phyloP scores from a whole-genome alignment of 2,888 invertebrate species.

The Tiphia femorata region DNA sequence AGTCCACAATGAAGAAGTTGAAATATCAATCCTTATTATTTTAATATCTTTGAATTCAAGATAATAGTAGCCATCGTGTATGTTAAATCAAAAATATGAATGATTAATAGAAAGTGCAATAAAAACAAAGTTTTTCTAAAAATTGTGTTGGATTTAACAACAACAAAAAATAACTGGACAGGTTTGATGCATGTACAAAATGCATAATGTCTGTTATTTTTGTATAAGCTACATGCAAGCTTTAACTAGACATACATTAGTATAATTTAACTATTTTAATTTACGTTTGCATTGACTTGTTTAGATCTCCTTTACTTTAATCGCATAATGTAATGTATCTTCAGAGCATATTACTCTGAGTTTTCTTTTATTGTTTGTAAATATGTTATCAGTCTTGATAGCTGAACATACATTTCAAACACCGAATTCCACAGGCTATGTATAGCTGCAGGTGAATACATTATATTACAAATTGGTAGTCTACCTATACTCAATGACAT shows the following conservation, averaged over 20 bases:
- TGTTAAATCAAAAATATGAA: too few relatives aligned
- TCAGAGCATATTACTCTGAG: constrained; percentile 6
- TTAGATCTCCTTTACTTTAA: constrained; percentile 31
- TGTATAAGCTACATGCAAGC: background rate
- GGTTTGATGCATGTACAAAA: too few relatives aligned
- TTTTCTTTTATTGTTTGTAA: constrained; percentile 2
- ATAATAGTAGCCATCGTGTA: too few relatives aligned
- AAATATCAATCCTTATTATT: too few relatives aligned
- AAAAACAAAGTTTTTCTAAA: too few relatives aligned
- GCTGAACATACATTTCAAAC: constrained; percentile 32
- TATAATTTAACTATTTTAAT: background rate
- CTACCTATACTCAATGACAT: too few relatives aligned
- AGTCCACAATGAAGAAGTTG: too few relatives aligned
- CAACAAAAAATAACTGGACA: too few relatives aligned
- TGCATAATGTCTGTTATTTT: too few relatives aligned
- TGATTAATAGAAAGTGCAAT: too few relatives aligned
- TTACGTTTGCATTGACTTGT: constrained; percentile 23
- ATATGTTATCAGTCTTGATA: constrained; percentile 6
- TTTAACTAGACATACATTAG: background rate
- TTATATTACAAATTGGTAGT: background rate
- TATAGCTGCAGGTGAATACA: background rate
- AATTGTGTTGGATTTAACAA: too few relatives aligned
- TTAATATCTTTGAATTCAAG: too few relatives aligned
- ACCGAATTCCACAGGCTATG: constrained; percentile 37
- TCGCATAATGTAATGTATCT: constrained; percentile 46